phyloP scores from a whole-genome alignment of 2,888 invertebrate species.

The Phortica okadai region DNA sequence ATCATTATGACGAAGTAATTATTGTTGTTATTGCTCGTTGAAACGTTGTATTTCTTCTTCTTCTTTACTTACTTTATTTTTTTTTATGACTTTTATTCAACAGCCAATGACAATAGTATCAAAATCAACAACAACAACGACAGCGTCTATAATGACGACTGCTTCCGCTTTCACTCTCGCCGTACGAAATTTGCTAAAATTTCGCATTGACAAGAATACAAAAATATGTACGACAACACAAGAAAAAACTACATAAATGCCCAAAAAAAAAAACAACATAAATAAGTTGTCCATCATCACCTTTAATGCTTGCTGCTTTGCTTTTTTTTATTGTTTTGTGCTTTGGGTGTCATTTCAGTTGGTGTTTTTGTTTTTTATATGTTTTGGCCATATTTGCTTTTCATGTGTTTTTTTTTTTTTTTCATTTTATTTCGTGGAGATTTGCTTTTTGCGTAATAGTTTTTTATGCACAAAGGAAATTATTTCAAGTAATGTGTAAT shows the following conservation, averaged over 20 bases:
- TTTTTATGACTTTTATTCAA: slow-evolving; percentile 20
- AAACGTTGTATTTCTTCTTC: not conserved
- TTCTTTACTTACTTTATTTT: slow-evolving; percentile 3
- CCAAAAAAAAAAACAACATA: not conserved
- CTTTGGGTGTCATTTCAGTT: slow-evolving; percentile 7
- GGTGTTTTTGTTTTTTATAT: not conserved
- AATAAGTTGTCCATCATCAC: slow-evolving; percentile 17
- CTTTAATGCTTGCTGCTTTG: slow-evolving; percentile 10
- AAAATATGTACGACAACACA: not conserved
- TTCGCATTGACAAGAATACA: slow-evolving; percentile 27
- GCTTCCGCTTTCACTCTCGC: slow-evolving; percentile 60
- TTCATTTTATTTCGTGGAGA: not conserved
- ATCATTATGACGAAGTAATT: slow-evolving; percentile 19
- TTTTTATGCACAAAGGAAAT: slow-evolving; percentile 25
- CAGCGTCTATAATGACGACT: slow-evolving; percentile 46
- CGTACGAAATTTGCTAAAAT: slow-evolving; percentile 11
- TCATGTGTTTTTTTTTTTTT: not conserved
- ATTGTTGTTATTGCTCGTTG: slow-evolving; percentile 21
- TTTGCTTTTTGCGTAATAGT: slow-evolving; percentile 24
- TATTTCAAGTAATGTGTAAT: not conserved
- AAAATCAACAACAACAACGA: slow-evolving; percentile 1
- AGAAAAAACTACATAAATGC: not conserved
- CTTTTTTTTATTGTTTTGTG: slow-evolving; percentile 23
- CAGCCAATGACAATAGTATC: slow-evolving; percentile 24
- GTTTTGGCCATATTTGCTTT: slow-evolving; percentile 7